A percentile compares a stretch with the other conserved stretches of the same genome.
These are phyloP conservation scores for Lepidurus couesii DNA, from an alignment of 1,140 invertebrate genomes.

Conservation along the genomic window DNA sequence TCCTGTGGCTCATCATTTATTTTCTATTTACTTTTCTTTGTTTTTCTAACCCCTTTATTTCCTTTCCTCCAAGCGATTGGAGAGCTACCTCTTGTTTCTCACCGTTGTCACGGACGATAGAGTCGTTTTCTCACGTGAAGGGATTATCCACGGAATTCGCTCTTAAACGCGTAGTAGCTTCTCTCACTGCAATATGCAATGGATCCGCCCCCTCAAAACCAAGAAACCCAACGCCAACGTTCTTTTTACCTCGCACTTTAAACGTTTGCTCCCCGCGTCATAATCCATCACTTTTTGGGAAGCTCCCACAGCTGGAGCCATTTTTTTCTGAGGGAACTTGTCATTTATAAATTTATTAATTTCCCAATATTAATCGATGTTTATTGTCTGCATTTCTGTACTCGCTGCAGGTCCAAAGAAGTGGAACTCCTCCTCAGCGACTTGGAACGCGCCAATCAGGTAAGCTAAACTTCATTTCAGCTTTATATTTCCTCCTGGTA, in stretches of 20 bases:
- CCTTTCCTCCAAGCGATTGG: background rate
- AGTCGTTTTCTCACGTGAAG: constrained; percentile 6
- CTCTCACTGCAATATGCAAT: background rate
- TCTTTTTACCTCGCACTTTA: background rate
- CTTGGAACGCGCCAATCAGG: constrained; percentile 20
- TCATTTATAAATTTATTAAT: background rate
- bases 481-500: background rate
- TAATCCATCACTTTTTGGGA: background rate
- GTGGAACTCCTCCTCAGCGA: constrained; percentile 17
- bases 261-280: background rate
- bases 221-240: too few species aligned
- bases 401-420: background rate
- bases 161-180: background rate
- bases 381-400: background rate
- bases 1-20: too few species aligned
- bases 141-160: background rate
- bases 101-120: background rate
- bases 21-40: background rate
- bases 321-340: background rate
- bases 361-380: constrained; percentile 1
- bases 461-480: background rate
- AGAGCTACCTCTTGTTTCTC: background rate
- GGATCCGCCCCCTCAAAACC: background rate
- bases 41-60: background rate
- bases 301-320: background rate